These are phyloP conservation scores for Crenichthys baileyi DNA, from an alignment of 2,797 vertebrate genomes.

Conservation along the genomic window DNA sequence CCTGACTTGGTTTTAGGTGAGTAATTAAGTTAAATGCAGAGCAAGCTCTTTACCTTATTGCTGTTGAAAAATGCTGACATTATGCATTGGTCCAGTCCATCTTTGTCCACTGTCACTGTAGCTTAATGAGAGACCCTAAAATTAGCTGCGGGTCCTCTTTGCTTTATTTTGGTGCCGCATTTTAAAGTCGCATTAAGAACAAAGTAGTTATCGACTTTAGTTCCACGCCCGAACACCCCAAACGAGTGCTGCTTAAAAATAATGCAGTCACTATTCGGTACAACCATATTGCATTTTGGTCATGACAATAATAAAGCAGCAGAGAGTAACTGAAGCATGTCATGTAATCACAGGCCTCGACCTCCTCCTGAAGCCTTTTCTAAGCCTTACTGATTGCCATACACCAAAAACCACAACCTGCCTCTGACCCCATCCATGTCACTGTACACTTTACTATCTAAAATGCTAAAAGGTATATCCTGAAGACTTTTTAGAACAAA, in stretches of 20 bases:
- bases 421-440: neutral
- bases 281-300: neutral
- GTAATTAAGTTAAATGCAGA: constrained; percentile 3
- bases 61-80: neutral
- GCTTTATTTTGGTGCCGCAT: neutral
- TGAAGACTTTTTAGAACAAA: neutral
- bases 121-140: neutral
- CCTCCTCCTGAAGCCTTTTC: neutral
- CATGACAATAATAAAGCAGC: neutral
- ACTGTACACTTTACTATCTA: constrained; percentile 3
- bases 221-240: neutral
- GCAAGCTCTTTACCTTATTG: neutral
- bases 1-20: neutral
- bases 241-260: neutral
- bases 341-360: neutral
- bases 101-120: neutral
- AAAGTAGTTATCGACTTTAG: neutral
- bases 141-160: neutral
- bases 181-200: neutral
- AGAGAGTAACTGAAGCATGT: neutral
- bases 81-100: neutral
- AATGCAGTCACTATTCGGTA: neutral
- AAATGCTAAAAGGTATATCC: constrained; percentile 5
- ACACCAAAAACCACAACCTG: neutral
- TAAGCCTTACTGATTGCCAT: neutral